These are phyloP conservation scores for Epiblema foenella DNA, from an alignment of 2,888 invertebrate genomes.

Conservation along the genomic window DNA sequence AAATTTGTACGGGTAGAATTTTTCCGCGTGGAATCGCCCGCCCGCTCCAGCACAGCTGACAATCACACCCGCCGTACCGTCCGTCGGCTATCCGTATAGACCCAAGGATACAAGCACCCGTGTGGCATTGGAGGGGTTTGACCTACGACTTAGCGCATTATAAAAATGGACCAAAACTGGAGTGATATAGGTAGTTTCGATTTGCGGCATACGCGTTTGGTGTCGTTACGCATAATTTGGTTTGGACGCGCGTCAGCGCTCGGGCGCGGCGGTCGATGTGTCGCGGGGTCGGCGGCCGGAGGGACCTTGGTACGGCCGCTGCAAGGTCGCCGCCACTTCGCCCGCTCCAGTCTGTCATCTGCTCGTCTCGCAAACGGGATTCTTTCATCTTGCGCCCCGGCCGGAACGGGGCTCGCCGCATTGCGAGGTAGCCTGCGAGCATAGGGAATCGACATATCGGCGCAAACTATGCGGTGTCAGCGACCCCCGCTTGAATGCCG, in stretches of 20 bases:
- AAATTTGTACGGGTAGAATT: too few species aligned
- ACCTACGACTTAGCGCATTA: neutral
- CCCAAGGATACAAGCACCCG: too few species aligned
- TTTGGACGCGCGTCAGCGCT: conserved; percentile 29
- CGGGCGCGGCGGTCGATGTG: conserved; percentile 43
- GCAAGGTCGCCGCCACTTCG: conserved; percentile 61
- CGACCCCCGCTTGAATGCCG: conserved; percentile 26
- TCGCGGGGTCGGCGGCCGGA: conserved; percentile 62
- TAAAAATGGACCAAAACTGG: neutral
- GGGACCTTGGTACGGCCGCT: conserved; percentile 65
- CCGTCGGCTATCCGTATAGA: neutral
- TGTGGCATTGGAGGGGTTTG: neutral
- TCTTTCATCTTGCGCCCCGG: neutral
- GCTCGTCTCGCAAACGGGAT: conserved; percentile 9
- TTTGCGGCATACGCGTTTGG: neutral
- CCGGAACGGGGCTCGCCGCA: neutral
- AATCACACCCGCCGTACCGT: neutral
- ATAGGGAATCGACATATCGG: conserved; percentile 22
- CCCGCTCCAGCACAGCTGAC: conserved; percentile 34
- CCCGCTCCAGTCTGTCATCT: conserved; percentile 31
- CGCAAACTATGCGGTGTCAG: conserved; percentile 32
- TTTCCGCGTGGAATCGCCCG: too few species aligned
- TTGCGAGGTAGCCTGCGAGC: neutral
- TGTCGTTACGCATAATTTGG: conserved; percentile 28
- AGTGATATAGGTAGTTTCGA: neutral